Evolutionary conservation across 2,797 vertebrate genomes (phyloP).

Genomic region (Pelodytes ibericus): DNA sequence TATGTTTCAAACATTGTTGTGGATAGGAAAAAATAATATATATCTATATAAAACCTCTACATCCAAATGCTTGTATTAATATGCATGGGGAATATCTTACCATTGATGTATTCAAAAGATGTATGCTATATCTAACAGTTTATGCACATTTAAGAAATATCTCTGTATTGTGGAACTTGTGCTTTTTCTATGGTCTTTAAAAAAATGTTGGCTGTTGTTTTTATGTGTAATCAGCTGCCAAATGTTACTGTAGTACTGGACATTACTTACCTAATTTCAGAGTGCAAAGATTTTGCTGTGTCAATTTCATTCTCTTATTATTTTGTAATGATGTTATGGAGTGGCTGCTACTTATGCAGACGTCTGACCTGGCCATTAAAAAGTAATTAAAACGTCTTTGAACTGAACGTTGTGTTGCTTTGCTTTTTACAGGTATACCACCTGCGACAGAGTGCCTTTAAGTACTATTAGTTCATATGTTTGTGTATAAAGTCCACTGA

Average conservation of each 20-base stretch:
- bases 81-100: conserved; percentile 46
- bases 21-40: conserved; percentile 1
- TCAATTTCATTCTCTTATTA: too few relatives aligned
- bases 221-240: neutral
- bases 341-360: too few relatives aligned
- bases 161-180: conserved; percentile 20
- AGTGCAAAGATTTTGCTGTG: too few relatives aligned
- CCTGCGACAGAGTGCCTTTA: too few relatives aligned
- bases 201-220: neutral
- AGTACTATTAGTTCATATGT: too few relatives aligned
- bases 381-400: conserved; percentile 15
- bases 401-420: neutral
- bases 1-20: neutral
- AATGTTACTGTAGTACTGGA: neutral
- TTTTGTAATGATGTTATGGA: too few relatives aligned
- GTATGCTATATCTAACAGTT: conserved; percentile 30
- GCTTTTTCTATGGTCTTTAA: neutral
- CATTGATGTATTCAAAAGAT: conserved; percentile 16
- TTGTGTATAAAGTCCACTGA: too few relatives aligned
- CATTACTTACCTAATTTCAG: too few relatives aligned
- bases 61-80: conserved; percentile 21
- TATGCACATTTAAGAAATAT: conserved; percentile 36
- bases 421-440: too few relatives aligned
- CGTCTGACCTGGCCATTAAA: neutral
- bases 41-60: conserved; percentile 63